A percentile compares a stretch with the other conserved stretches of the same genome.
These are phyloP conservation scores for Aurelia sp. DNA, from an alignment of 30 jellyfish, hydroid and myxozoan species.

Conservation along the genomic window DNA sequence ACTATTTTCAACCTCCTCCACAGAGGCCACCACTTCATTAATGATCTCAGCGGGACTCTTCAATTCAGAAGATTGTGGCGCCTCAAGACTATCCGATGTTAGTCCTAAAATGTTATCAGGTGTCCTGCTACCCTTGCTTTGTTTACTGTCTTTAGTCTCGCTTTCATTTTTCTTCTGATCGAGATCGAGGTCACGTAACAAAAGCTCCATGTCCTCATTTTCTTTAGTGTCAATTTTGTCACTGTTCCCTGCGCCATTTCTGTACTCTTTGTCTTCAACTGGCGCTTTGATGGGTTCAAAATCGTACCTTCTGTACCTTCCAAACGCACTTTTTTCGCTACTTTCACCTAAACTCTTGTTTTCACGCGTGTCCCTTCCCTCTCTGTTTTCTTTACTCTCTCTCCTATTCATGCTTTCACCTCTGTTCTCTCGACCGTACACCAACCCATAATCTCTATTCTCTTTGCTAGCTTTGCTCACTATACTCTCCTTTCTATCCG, in stretches of 20 bases:
- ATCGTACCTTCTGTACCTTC: conserved; percentile 3
- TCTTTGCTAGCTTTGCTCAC: not conserved
- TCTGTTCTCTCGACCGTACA: not conserved
- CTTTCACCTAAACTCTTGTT: no score
- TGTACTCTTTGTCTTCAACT: no score
- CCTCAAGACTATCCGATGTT: conserved; percentile 43
- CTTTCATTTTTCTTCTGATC: not conserved
- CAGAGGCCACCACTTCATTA: conserved; percentile 1
- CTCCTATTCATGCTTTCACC: not conserved
- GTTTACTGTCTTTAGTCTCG: not conserved
- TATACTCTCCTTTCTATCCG: not conserved
- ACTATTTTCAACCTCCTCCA: not conserved
- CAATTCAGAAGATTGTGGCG: conserved; percentile 10
- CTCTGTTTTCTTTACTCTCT: no score
- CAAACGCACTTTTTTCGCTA: not conserved
- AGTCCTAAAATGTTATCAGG: conserved; percentile 61
- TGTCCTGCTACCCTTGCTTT: conserved; percentile 24
- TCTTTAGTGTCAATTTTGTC: no score
- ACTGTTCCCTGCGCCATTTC: no score
- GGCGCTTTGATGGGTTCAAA: no score
- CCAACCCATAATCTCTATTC: not conserved
- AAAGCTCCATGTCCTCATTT: no score
- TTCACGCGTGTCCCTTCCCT: no score
- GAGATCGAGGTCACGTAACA: no score
- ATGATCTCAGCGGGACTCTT: conserved; percentile 12